Evolutionary conservation across 2,797 vertebrate genomes (phyloP).

Genomic region (Coluber constrictor): DNA sequence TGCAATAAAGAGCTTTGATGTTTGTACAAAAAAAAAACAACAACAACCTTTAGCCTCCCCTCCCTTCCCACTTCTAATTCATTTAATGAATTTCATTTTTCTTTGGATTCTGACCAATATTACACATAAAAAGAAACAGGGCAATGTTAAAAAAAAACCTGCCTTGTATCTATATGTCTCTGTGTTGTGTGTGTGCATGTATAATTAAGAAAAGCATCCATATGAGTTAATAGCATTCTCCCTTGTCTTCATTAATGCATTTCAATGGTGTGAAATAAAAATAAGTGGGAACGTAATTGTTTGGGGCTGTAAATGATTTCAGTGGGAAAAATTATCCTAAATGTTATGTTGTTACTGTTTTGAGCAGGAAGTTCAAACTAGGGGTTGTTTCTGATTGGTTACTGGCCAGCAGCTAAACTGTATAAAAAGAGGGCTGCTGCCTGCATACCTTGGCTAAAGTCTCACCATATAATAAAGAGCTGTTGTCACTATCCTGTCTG

Average conservation of each 20-base stretch:
- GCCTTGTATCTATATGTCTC: neutral
- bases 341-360: neutral
- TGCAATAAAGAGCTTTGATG: neutral
- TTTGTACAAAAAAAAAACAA: neutral
- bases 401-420: too few relatives aligned
- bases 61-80: neutral
- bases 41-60: neutral
- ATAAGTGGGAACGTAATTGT: neutral
- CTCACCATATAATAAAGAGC: too few relatives aligned
- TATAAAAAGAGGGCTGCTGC: too few relatives aligned
- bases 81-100: neutral
- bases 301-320: neutral
- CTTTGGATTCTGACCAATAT: neutral
- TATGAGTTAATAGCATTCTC: neutral
- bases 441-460: too few relatives aligned
- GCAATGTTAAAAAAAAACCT: neutral
- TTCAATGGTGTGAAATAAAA: neutral
- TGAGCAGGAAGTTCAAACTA: too few relatives aligned
- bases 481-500: too few relatives aligned
- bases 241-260: neutral
- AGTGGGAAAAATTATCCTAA: neutral
- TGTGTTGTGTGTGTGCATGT: neutral
- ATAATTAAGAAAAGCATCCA: neutral
- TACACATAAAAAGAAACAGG: neutral
- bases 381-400: too few relatives aligned